These are phyloP conservation scores for Cristatella mucedo DNA, from an alignment of 2,888 invertebrate genomes.

Conservation along the genomic window DNA sequence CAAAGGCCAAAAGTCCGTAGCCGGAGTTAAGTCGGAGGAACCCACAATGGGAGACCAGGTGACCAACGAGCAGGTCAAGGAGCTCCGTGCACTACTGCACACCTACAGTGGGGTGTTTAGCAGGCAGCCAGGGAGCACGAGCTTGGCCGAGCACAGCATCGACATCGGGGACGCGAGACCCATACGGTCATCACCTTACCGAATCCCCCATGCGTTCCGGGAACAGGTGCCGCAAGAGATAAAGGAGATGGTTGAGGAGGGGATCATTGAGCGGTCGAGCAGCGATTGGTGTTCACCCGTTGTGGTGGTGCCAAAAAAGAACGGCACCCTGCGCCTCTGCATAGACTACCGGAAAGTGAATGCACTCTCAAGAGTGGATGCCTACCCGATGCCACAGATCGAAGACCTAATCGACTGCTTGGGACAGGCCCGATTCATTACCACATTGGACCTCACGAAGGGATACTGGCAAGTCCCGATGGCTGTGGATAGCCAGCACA, in stretches of 20 bases:
- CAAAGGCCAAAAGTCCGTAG: too few species aligned
- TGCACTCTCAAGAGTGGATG: slow-evolving; percentile 7
- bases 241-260: slow-evolving; percentile 3
- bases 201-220: neutral
- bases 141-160: neutral
- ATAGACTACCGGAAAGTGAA: slow-evolving; percentile 15
- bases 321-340: slow-evolving; percentile 13
- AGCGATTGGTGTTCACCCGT: neutral
- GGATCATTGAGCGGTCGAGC: neutral
- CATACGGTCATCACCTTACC: neutral
- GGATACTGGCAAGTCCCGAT: slow-evolving; percentile 10
- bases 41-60: too few species aligned
- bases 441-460: slow-evolving; percentile 13
- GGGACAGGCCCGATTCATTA: slow-evolving; percentile 12
- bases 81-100: too few species aligned
- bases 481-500: too few species aligned
- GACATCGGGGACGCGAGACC: neutral
- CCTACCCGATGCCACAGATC: slow-evolving; percentile 13
- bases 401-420: slow-evolving; percentile 11
- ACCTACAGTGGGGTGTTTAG: too few species aligned
- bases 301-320: slow-evolving; percentile 1
- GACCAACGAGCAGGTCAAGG: too few species aligned
- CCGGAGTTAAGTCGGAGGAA: too few species aligned
- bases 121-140: slow-evolving; percentile 2
- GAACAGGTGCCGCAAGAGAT: neutral